Base-by-base conservation (phyloP, 2,797 vertebrate species). In the Platyrinchus mystaceus region DNA sequence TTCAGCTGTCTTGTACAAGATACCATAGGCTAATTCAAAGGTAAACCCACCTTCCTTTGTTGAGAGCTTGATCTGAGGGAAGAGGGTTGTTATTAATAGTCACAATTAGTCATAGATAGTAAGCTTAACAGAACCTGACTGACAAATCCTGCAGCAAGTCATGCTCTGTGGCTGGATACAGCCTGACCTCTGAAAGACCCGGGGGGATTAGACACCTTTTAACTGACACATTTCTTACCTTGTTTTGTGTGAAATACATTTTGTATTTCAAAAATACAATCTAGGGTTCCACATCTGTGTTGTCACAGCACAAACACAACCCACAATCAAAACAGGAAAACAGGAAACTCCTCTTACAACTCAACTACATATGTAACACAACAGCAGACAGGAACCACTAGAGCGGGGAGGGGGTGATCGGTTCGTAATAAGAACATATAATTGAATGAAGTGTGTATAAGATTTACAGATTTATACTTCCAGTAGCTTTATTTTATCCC, bases 351-450 rank as follows among this genome's bases (percentile, higher is more conserved):
- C 20, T 77, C 34, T 73, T 34, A 80, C 8, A 75, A 67, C 11
- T 64, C 36, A 89, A 24, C 39, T 49, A 58, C 3, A 12, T 2
- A 43, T 1, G 1, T 22, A 39, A 49, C 59, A 76, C 17, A 92
- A 36, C 10, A 62, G 32, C 83, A 64, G 6, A 43, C 13, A 47
- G 62, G 26, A 90, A 84, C 14, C 30, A 76, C 30, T 15, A 26
- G 0, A 53, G 41, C 3, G 3, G 21, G 7, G 13, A 44, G 6
- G 5, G 32, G 6, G 7, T 27, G 14, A 76, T 8, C 7, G 9
- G 7, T 36, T 74, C 84, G 9, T 52, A 66, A 8, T 6, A 87
- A 89, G 36, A 84, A 63, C 5, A 37, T 24, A 46, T 7, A 75
- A 81, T 17, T 37, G 24, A 91, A 89, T 69, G 36, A 24, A 56